Conservation (phyloP, 2,113 vertebrate species). For the Tyto alba region DNA sequence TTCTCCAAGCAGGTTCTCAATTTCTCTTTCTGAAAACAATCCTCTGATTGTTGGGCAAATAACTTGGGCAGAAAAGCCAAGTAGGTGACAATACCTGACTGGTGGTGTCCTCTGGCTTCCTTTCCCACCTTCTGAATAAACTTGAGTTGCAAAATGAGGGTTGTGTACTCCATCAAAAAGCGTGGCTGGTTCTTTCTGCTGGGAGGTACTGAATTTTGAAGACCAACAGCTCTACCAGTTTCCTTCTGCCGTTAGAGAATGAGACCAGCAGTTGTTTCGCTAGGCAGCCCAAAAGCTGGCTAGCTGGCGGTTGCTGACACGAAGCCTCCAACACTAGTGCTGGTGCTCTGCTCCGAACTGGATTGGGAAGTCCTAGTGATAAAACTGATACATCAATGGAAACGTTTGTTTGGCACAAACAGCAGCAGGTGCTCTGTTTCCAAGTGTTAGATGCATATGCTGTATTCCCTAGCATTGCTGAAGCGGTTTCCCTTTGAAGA, state of each 20-base stretch:
- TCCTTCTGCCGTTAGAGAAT: not conserved
- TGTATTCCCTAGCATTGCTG: not conserved
- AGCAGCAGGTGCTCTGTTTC: conserved; percentile 29
- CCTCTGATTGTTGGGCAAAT: not conserved
- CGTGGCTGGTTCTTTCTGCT: not conserved
- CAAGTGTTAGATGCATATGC: not conserved
- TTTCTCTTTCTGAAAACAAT: not conserved
- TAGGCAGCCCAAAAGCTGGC: not conserved
- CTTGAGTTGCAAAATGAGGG: not conserved
- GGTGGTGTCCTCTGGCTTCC: not conserved
- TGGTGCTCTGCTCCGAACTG: not conserved
- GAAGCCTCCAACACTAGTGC: not conserved
- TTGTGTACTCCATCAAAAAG: not conserved
- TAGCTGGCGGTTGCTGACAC: not conserved
- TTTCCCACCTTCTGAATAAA: not conserved
- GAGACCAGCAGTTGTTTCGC: not conserved
- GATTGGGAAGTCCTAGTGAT: not conserved
- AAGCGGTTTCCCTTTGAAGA: conserved; percentile 14
- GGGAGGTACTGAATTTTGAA: not conserved
- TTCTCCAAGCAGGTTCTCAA: not conserved
- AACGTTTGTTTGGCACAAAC: conserved; percentile 25
- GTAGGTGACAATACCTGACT: not conserved
- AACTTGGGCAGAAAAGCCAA: not conserved
- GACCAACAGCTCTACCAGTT: not conserved
- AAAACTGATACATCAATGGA: not conserved